Base-by-base conservation (phyloP, 2,797 vertebrate species). In the Silurus aristotelis region DNA sequence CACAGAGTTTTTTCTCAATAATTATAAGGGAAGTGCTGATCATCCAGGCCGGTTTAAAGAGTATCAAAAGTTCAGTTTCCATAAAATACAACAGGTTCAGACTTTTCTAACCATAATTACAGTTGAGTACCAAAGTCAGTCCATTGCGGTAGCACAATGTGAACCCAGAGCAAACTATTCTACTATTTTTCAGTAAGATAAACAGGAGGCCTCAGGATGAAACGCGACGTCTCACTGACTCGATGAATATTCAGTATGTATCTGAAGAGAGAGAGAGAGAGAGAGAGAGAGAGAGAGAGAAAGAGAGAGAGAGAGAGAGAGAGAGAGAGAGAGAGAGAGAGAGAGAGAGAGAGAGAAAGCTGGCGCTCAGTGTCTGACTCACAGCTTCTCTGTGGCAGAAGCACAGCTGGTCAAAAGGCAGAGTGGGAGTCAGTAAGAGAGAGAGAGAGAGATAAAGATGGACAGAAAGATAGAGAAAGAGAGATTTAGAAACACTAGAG, bases 381-480 rank as follows among this genome's bases (percentile, higher is more conserved):
- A 95, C 93, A 93, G 92, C 92, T 93, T 93, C 92, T 94, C 92
- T 87, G 94, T 94, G 94, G 92, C 94, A 94, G 92, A 94, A 94
- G 93, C 92, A 94, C 93, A 93, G 91, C 91, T 93, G 94, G 94
- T 94, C 94, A 95, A 94, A 95, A 92, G 93, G 93, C 93, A 92
- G 92, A 92, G 89, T 89, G 87, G 83, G 86, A 84, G 87, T 87
- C 68, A 80, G 82, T 72, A 78, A 82, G 80, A 91, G 87, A 91
- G 38, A 38, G 48, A 52, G 94, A 93, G 93, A 92, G 92, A 82
- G 7, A 82, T 58, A 84, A 25, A 82, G 70, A 83, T 55, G 43
- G 38, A 64, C 55, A 78, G 9, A 83, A n/a, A 58, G 58, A 82
- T 25, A 72, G 27, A 38, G 31, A 61, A 60, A 79, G 31, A 46